Evolutionary conservation across 2,888 invertebrate genomes (phyloP), one percentile per base, ranked within the genome.

Genomic region (Epistrophe grossulariae): DNA sequence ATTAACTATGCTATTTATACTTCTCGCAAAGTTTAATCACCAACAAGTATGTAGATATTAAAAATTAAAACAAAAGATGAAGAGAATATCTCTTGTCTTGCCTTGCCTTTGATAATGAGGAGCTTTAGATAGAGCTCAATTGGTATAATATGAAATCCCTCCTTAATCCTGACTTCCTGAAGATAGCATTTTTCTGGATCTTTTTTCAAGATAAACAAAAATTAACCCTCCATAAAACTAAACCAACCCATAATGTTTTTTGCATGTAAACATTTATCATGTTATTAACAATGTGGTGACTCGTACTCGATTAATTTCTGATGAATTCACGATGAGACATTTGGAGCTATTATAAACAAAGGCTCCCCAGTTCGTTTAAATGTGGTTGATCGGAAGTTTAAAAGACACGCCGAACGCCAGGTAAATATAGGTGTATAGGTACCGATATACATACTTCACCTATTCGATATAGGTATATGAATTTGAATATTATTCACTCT

Each of bases 251-350:
- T 50, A 50, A 31, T 48, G 3, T 31, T 2, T 52, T 31, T 35
- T 35, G 24, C 38, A 52, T 50, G 19, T 10, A 7, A 55, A 40
- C 55, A 70, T 38, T 40, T 38, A 40, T 28, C 40, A 68, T 38
- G 24, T 24, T 1, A 19, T 35, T 35, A n/a, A 68, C 43, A 55
- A 57, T n/a, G 35, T 9, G 72, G 48, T 85, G 85, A 85, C 74
- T 82, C 82, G 85, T 38, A 80, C 50, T 81, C 73, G 77, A 59
- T 82, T 24, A 31, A 31, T 52, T 87, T 87, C 83, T 74, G 73
- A 66, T 72, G 87, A 87, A 83, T 79, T 79, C 40, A 48, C 50
- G 35, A 40, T 87, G 87, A 87, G 71, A 79, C 71, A 79, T 72
- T 52, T 52, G 66, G 66, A 55, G 74, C 52, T 40, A 24, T n/a